These are phyloP conservation scores for Manacus vitellinus DNA, from an alignment of 2,113 vertebrate genomes.

Conservation along the genomic window DNA sequence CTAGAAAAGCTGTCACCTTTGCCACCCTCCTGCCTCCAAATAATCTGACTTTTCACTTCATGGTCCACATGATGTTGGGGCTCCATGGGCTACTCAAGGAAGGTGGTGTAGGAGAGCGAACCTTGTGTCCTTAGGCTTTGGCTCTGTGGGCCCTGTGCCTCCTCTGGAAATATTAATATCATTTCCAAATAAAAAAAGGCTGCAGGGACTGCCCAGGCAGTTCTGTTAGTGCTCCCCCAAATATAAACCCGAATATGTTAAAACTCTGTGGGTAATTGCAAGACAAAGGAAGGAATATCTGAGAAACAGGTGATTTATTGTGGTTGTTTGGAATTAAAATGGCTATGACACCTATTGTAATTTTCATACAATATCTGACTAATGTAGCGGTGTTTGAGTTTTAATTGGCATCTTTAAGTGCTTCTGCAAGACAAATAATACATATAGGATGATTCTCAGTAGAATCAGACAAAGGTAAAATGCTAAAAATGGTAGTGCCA, in stretches of 20 bases:
- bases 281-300: neutral
- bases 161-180: neutral
- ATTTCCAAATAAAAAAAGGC: neutral
- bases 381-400: neutral
- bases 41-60: neutral
- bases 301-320: neutral
- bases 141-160: neutral
- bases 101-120: neutral
- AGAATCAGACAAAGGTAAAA: neutral
- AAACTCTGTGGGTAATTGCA: neutral
- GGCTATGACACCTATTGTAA: neutral
- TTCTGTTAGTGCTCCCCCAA: neutral
- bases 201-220: neutral
- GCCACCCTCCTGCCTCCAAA: neutral
- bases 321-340: constrained; percentile 7
- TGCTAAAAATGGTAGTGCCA: neutral
- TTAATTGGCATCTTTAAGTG: constrained; percentile 36
- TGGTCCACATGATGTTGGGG: neutral
- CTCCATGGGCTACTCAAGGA: neutral
- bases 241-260: neutral
- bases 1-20: neutral
- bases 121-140: neutral
- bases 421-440: neutral
- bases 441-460: neutral
- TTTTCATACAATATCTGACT: neutral